phyloP scores from a whole-genome alignment of 2,113 vertebrate genomes.

The Edolisoma coerulescens region DNA sequence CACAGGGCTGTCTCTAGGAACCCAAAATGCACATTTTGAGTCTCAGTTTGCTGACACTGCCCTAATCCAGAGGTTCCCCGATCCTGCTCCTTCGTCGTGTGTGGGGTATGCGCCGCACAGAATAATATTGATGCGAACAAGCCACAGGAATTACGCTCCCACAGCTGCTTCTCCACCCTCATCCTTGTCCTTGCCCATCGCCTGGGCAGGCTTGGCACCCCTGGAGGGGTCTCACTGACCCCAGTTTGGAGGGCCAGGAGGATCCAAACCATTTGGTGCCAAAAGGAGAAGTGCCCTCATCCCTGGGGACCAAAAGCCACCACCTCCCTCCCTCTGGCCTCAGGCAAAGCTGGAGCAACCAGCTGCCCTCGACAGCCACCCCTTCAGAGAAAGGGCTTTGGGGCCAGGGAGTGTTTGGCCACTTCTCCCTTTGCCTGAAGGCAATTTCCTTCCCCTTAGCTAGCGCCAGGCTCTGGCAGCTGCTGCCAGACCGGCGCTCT shows the following conservation, averaged over 20 bases:
- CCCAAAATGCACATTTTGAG: background rate
- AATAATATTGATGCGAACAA: background rate
- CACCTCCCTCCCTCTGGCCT: background rate
- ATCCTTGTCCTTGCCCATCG: rapidly evolving
- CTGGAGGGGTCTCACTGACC: background rate
- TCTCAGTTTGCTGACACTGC: rapidly evolving
- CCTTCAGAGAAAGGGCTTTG: background rate
- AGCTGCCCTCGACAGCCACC: background rate
- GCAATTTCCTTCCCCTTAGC: rapidly evolving
- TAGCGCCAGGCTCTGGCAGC: rapidly evolving
- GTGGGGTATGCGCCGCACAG: rapidly evolving
- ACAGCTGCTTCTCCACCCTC: background rate
- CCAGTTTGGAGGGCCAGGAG: rapidly evolving
- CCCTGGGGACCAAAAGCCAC: background rate
- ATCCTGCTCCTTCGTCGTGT: background rate
- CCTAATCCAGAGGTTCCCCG: background rate
- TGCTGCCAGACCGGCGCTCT: rapidly evolving
- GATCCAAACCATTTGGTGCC: rapidly evolving
- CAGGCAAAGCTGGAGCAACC: background rate
- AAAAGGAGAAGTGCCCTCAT: background rate
- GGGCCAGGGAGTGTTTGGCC: background rate
- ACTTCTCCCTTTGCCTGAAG: background rate
- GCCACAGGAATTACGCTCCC: background rate
- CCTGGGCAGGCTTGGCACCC: background rate
- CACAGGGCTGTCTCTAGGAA: rapidly evolving